Base-by-base conservation (phyloP, 2,797 vertebrate species). In the Typhlichthys subterraneus region DNA sequence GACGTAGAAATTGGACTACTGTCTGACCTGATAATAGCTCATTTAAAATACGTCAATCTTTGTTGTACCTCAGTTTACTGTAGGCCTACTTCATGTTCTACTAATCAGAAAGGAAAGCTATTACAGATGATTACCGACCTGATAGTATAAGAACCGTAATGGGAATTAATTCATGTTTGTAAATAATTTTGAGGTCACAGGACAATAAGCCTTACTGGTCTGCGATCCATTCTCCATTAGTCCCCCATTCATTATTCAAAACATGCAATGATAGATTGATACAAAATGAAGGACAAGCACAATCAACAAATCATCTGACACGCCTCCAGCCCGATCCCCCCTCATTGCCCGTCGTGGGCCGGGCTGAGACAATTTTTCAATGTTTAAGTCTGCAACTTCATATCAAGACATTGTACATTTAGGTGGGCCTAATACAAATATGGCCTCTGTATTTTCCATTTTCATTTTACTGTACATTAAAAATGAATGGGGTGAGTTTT, bases 401-500 rank as follows among this genome's bases (percentile, higher is more conserved):
- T 42, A 8, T 42, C 50, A 64, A 59, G 79, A 60, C 70, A 0
- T 53, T 56, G 54, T 80, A 77, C 84, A 72, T 82, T 78, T 81
- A 77, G 79, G 57, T n/a, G 57, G 57, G 77, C 63, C 62, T 61
- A 51, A 70, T 65, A 67, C 13, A 7, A 61, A 51, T 13, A 19
- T 66, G 42, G 49, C 68, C 46, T 10, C 72, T 19, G 79, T 66
- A 75, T 75, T 80, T 78, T 89, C 88, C 88, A 89, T 90, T 89
- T 88, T 89, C 81, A 87, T 84, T 77, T 87, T 86, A 91, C 90
- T 85, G 87, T 87, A 88, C 82, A 91, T 93, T 87, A 93, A 92
- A 90, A 91, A 91, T 92, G 83, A 73, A 93, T 92, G 86, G 64
- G 66, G 61, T 62, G 56, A 81, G 76, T 88, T 91, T 91, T 89